phyloP scores from a whole-genome alignment of 2,888 invertebrate species.

The Cephonodes hylas region DNA sequence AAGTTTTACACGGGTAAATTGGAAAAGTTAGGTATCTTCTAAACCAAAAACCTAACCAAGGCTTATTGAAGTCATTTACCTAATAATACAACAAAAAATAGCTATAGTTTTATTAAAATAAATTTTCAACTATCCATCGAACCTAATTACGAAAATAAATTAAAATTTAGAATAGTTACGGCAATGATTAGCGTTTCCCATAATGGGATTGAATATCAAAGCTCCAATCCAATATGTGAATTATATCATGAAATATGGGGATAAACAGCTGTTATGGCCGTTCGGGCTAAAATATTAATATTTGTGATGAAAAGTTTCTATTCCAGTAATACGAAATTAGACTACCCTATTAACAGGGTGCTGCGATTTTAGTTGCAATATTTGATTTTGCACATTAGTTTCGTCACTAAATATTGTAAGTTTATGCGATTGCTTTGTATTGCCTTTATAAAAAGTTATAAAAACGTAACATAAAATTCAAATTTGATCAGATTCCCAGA shows the following conservation, averaged over 20 bases:
- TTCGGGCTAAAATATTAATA: slow-evolving; percentile 23
- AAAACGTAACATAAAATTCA: background rate
- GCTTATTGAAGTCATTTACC: no score
- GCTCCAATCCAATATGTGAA: slow-evolving; percentile 2
- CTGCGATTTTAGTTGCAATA: background rate
- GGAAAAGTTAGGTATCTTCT: no score
- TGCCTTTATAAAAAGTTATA: no score
- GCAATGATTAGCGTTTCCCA: background rate
- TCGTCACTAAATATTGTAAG: no score
- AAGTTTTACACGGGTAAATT: no score
- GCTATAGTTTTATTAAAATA: no score
- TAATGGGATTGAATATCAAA: background rate
- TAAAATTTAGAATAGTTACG: background rate
- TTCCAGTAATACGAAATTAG: slow-evolving; percentile 27
- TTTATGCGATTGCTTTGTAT: no score
- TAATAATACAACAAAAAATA: no score
- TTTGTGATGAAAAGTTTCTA: slow-evolving; percentile 23
- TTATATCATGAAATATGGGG: slow-evolving; percentile 3
- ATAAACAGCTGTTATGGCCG: slow-evolving; percentile 25
- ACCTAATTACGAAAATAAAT: background rate
- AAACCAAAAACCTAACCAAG: no score
- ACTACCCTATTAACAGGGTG: slow-evolving; percentile 22
- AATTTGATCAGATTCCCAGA: background rate
- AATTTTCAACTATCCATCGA: background rate
- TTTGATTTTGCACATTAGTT: background rate